Percentiles rank a stretch among this genome's conserved stretches.
Conservation (phyloP, 2,888 invertebrate species). For the Pollenia labialis region DNA sequence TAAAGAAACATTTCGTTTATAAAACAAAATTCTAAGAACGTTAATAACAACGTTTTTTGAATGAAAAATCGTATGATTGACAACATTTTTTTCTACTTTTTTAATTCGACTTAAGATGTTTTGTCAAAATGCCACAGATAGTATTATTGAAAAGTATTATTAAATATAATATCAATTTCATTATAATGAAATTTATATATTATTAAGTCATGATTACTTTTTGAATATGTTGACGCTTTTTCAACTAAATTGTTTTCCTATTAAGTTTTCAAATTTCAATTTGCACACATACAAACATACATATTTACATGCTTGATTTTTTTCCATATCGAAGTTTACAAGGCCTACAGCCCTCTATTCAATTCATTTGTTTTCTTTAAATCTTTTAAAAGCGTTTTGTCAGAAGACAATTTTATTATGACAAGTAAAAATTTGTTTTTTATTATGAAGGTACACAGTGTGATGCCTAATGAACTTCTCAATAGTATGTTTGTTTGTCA, state of each 20-base stretch:
- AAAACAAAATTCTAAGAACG: too few relatives aligned
- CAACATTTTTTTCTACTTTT: too few relatives aligned
- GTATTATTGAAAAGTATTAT: too few relatives aligned
- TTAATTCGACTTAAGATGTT: too few relatives aligned
- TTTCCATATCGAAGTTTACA: conserved; percentile 15
- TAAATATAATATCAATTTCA: conserved; percentile 48
- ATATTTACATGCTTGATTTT: neutral
- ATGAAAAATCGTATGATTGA: too few relatives aligned
- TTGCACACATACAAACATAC: neutral
- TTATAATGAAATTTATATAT: too few relatives aligned
- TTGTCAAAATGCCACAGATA: too few relatives aligned
- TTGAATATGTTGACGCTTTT: neutral
- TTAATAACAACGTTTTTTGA: too few relatives aligned
- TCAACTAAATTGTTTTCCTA: neutral
- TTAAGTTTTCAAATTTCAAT: neutral
- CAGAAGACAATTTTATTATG: conserved; percentile 25
- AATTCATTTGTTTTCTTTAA: conserved; percentile 7
- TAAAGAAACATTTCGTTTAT: too few relatives aligned
- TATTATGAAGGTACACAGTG: neutral
- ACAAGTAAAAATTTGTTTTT: conserved; percentile 7
- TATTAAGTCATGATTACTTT: conserved; percentile 19
- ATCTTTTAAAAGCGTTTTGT: conserved; percentile 40
- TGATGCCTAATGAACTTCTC: neutral
- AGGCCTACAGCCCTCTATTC: conserved; percentile 16
- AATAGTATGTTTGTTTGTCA: too few relatives aligned